These are phyloP conservation scores for Xiphias gladius DNA, from an alignment of 2,113 vertebrate genomes.

Conservation along the genomic window DNA sequence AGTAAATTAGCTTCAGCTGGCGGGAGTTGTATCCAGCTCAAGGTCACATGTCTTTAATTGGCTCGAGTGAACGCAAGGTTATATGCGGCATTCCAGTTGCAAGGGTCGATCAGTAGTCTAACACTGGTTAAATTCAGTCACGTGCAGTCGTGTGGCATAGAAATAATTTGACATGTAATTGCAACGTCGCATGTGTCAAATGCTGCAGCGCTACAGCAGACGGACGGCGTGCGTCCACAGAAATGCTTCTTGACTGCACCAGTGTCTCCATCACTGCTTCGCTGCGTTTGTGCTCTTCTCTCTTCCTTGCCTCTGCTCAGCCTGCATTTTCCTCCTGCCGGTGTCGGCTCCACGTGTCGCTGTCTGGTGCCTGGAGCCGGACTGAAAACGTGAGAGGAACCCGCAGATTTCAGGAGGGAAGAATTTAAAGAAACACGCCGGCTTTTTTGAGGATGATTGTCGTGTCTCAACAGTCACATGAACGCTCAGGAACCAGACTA, in stretches of 20 bases:
- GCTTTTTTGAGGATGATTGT: not conserved
- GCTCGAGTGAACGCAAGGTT: not conserved
- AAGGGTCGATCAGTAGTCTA: not conserved
- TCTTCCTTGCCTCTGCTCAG: not conserved
- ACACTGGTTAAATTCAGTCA: not conserved
- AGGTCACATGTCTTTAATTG: constrained; percentile 16
- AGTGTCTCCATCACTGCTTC: not conserved
- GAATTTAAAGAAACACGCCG: constrained; percentile 28
- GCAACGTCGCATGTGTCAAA: no score
- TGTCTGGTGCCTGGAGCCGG: constrained; percentile 13
- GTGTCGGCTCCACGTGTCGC: constrained; percentile 53
- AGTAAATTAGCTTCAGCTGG: constrained; percentile 25
- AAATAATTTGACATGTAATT: not conserved
- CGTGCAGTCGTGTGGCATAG: not conserved
- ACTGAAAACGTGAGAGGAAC: constrained; percentile 43
- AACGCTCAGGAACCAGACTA: not conserved
- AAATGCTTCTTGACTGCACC: not conserved
- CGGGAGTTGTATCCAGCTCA: not conserved
- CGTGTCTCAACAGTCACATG: not conserved
- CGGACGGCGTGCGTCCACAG: not conserved
- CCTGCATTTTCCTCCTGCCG: constrained; percentile 41
- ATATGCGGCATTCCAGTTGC: not conserved
- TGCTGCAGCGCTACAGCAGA: not conserved
- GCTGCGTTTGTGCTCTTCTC: not conserved
- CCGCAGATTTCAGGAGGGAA: not conserved